Evolutionary conservation across 2,888 invertebrate species (phyloP), one percentile per base, ranked within the genome.

Genomic region (Syritta pipiens): DNA sequence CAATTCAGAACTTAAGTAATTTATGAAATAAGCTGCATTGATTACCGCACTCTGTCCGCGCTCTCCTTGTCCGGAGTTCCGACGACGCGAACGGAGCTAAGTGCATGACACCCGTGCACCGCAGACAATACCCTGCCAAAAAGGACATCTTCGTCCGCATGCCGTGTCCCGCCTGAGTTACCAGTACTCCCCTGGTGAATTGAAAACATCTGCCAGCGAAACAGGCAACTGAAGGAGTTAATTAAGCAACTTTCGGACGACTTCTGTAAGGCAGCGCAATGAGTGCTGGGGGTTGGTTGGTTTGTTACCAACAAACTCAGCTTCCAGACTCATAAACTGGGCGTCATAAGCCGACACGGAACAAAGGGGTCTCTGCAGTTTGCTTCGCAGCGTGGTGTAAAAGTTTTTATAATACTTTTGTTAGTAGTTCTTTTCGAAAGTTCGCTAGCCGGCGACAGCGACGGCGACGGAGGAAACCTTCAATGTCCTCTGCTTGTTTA

Each of bases 161-260:
- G n/a, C n/a, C n/a, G n/a, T n/a, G n/a, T n/a, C n/a, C n/a, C n/a
- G n/a, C n/a, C n/a, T n/a, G n/a, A n/a, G n/a, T n/a, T n/a, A n/a
- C 4, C 10, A 32, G 37, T 48, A 17, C 9, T 30, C 49, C 62
- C 20, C 55, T 57, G 48, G 59, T 28, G 57, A 51, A 79, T 67
- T 62, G 67, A 57, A 71, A 79, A 62, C 72, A 79, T 74, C 74
- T 79, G 74, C 67, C 74, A 68, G 51, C 68, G 42, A 62, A 74
- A 68, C 67, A 76, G 51, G 69, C 63, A 79, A 67, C 72, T 74
- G 57, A 74, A 74, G 68, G 67, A 77, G 81, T 77, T 81, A 72
- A 81, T 81, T 81, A 77, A 77, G 62, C 32, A 81, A 81, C 77
- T 72, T 68, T 81, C 32, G 42, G 72, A 40, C 17, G 63, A 71